Evolutionary conservation across 2,888 invertebrate genomes (phyloP), one percentile per base, ranked within the genome.

Genomic region (Eretmocerus hayati): DNA sequence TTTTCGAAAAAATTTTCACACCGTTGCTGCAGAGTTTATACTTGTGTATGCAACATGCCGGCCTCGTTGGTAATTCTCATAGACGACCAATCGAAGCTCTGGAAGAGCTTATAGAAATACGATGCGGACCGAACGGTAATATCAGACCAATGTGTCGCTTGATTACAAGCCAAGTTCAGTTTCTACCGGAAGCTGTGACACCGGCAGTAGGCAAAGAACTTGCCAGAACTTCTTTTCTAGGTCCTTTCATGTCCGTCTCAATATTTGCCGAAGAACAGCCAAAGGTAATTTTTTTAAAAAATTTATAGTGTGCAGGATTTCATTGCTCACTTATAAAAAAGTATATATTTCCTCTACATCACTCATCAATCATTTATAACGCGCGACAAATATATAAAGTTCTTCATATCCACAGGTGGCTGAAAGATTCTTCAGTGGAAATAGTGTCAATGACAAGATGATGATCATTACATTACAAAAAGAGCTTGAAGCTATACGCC

Each of bases 241-340:
- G 94, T 15, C 91, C 95, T 0, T 95, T 97, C 73, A 78, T 97
- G 56, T 84, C 85, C 9, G 83, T 95, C 1, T 94, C 95, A 0
- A 81, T 94, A 2, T 92, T 95, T 71, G 91, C 90, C 31, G 95
- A 96, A 66, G 95, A 95, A 69, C 89, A 90, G 68, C 88, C 87
- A 0, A 83, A 87, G 57, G 82, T 52, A 36, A 13, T 18, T 46
- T 11, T 11, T 4, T 9, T 33, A n/a, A n/a, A n/a, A n/a, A n/a
- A n/a, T n/a, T 16, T 18, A 16, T 11, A 32, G 4, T n/a, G n/a
- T n/a, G n/a, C n/a, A n/a, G n/a, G n/a, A n/a, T n/a, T n/a, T n/a
- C n/a, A n/a, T n/a, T n/a, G n/a, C n/a, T n/a, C n/a, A n/a, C n/a
- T n/a, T n/a, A n/a, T n/a, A n/a, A n/a, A n/a, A n/a, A n/a, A n/a